Conservation (phyloP, 2,797 vertebrate genomes). For the Zenarchopterus dispar region DNA sequence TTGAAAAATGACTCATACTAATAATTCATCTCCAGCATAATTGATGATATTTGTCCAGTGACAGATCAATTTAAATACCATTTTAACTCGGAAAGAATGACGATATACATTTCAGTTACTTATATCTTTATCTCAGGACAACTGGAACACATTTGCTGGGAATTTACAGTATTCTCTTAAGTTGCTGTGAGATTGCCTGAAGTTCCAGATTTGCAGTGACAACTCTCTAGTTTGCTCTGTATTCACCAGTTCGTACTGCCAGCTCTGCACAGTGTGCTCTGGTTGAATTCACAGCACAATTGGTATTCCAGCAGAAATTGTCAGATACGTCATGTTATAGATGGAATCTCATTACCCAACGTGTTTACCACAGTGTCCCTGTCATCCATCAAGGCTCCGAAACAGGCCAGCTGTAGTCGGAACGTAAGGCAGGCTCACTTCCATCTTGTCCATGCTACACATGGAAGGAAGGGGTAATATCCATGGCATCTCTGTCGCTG, state of each 20-base stretch:
- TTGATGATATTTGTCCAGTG: too few species aligned
- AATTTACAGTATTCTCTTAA: neutral
- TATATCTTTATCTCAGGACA: too few species aligned
- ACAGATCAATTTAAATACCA: too few species aligned
- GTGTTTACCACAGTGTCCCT: conserved; percentile 32
- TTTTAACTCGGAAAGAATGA: conserved; percentile 1
- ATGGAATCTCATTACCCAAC: conserved; percentile 51
- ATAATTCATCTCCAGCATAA: too few species aligned
- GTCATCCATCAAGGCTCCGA: conserved; percentile 33
- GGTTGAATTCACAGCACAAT: neutral
- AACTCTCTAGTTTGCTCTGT: conserved; percentile 15
- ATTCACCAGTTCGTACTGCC: conserved; percentile 10
- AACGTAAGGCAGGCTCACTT: conserved; percentile 32
- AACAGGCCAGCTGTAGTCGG: conserved; percentile 38
- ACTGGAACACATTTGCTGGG: too few species aligned
- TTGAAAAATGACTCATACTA: too few species aligned
- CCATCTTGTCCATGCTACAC: conserved; percentile 2
- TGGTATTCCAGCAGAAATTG: conserved; percentile 28
- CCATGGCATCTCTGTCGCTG: conserved; percentile 25
- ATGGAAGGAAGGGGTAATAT: conserved; percentile 8
- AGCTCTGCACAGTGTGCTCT: conserved; percentile 3
- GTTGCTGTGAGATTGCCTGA: conserved; percentile 38
- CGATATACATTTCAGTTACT: neutral
- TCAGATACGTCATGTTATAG: conserved; percentile 31
- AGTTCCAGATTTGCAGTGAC: conserved; percentile 19